Base-by-base conservation (phyloP, 2,888 invertebrate genomes). In the Trachelus tabidus region DNA sequence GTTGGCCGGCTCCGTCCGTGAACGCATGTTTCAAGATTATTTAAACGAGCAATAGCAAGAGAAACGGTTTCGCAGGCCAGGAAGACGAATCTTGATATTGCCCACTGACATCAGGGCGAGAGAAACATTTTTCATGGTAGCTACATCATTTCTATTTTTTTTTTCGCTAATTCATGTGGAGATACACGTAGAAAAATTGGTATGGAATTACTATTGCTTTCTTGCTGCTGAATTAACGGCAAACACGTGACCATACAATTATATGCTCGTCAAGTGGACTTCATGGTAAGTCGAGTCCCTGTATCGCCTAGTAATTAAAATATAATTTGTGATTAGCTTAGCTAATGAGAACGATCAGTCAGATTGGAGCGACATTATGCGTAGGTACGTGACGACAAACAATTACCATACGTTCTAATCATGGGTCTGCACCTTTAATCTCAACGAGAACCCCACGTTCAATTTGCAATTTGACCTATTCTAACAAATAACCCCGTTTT, bases 21-120 rank as follows among this genome's bases (percentile, higher is more conserved):
- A 87, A 88, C 86, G 87, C 90, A 88, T 90, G 90, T 90, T 90
- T 89, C 89, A 85, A 87, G 87, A 90, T 90, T 90, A 90, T 90
- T 90, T 90, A 90, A 89, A 88, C 87, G 86, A 86, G 87, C 87
- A 87, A 87, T 88, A 85, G 86, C 86, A 86, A 81, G 77, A 78
- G 78, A 81, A n/a, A 56, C 56, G 56, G 9, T 56, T 56, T 56
- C 56, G 56, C 56, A 56, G 9, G 56, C 56, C 56, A 56, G 23
- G 56, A 56, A 56, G 56, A 56, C 56, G 56, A 23, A 56, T 56
- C 56, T 23, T 23, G 23, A 56, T 56, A 56, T 56, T 23, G 23
- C 56, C 56, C 9, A 56, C 56, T 23, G 56, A 56, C 23, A 9
- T 56, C 56, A 0, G 23, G 56, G 56, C 56, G 56, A 56, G 56